These are phyloP conservation scores for Resseliella maxima DNA, from an alignment of 2,888 invertebrate species.

Conservation along the genomic window DNA sequence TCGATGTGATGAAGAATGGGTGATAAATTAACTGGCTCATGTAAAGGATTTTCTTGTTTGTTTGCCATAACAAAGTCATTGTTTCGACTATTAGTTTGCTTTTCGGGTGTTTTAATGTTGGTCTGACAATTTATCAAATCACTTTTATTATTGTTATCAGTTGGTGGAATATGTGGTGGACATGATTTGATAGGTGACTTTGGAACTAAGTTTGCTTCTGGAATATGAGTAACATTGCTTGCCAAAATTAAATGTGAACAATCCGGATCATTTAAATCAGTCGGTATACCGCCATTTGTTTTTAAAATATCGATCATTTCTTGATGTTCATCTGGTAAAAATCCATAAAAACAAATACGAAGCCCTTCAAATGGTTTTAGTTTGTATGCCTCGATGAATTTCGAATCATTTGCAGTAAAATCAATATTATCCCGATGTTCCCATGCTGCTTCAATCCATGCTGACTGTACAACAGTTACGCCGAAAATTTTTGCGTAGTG, in stretches of 20 bases:
- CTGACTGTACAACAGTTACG: constrained; percentile 86
- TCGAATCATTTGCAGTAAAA: constrained; percentile 67
- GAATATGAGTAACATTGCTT: background rate
- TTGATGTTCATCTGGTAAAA: constrained; percentile 87
- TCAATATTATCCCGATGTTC: constrained; percentile 72
- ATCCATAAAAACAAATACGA: constrained; percentile 88
- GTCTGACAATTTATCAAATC: background rate
- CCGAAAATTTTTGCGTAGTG: constrained; percentile 88
- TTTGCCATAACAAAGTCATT: constrained; percentile 60
- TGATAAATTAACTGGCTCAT: constrained; percentile 63
- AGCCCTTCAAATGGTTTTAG: constrained; percentile 90
- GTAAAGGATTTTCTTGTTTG: constrained; percentile 61
- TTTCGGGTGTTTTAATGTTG: background rate
- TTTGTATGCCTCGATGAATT: constrained; percentile 80
- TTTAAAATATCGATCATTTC: constrained; percentile 92
- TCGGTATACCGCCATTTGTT: constrained; percentile 85
- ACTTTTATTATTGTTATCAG: background rate
- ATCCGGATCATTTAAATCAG: constrained; percentile 81
- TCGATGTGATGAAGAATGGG: constrained; percentile 62
- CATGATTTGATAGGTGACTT: background rate
- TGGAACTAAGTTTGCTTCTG: background rate
- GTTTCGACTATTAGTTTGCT: background rate
- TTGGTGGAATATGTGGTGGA: no score
- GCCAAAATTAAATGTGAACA: constrained; percentile 88
- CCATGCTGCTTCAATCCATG: constrained; percentile 93